A percentile compares a stretch with the other conserved stretches of the same genome.
phyloP scores from a whole-genome alignment of 2,888 invertebrate species.

The Yponomeuta sedellus region DNA sequence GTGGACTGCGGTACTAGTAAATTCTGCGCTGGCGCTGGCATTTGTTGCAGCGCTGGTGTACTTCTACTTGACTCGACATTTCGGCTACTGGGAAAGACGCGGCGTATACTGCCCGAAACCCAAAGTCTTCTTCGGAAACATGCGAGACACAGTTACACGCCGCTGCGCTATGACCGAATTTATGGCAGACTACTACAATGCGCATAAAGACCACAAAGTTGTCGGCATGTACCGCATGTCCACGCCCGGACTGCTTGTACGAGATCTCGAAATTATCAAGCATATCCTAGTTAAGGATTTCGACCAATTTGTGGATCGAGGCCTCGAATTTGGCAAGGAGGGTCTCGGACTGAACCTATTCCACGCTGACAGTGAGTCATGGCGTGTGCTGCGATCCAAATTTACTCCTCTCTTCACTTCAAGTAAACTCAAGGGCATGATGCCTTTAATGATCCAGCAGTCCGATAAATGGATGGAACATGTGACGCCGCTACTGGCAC shows the following conservation, averaged over 20 bases:
- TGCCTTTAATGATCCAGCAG: conserved; percentile 18
- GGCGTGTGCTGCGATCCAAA: conserved; percentile 20
- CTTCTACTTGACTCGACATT: not conserved
- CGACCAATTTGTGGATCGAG: conserved; percentile 20
- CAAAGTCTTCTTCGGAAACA: conserved; percentile 9
- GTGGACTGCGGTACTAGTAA: not conserved
- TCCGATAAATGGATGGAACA: conserved; percentile 16
- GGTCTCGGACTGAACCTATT: conserved; percentile 21
- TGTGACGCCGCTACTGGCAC: conserved; percentile 10
- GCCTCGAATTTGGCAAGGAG: conserved; percentile 19
- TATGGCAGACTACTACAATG: not conserved
- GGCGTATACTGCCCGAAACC: conserved; percentile 9
- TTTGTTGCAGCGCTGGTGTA: conserved; percentile 5
- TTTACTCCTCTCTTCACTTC: conserved; percentile 21
- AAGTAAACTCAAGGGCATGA: conserved; percentile 21
- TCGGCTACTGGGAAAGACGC: conserved; percentile 7
- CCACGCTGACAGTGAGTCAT: conserved; percentile 21
- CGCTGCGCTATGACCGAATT: not conserved
- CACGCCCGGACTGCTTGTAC: conserved; percentile 17
- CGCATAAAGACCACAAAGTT: conserved; percentile 16
- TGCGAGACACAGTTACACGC: not conserved
- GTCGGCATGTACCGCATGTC: conserved; percentile 20
- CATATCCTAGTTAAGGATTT: conserved; percentile 21
- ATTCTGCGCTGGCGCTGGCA: not conserved
- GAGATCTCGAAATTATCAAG: conserved; percentile 20